Evolutionary conservation across 2,113 vertebrate genomes (phyloP).

Genomic region (Tupaia chinensis): DNA sequence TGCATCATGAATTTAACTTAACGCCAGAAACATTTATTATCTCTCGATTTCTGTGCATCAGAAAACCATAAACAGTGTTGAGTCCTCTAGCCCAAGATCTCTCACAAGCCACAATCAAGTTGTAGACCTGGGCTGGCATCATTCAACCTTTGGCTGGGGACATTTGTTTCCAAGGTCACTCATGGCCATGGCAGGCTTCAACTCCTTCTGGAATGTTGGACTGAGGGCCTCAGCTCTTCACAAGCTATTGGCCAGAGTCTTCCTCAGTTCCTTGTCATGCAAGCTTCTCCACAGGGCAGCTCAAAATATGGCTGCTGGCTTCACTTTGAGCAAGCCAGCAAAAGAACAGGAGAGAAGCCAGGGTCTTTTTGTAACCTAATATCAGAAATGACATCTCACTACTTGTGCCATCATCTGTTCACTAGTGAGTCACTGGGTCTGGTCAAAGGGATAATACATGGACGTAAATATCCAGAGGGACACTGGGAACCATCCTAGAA

Average conservation of each 20-base stretch:
- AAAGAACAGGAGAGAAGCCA: not conserved
- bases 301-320: not conserved
- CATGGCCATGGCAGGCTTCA: not conserved
- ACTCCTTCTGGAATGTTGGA: not conserved
- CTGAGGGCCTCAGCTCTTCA: not conserved
- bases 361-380: not conserved
- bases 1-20: not conserved
- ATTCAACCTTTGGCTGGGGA: not conserved
- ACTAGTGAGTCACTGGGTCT: not conserved
- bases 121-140: not conserved
- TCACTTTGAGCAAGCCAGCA: not conserved
- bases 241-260: not conserved
- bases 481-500: not conserved
- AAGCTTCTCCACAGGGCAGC: not conserved
- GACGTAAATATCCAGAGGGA: not conserved
- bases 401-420: not conserved
- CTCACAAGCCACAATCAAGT: not conserved
- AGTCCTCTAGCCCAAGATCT: not conserved
- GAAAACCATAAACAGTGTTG: not conserved
- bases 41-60: not conserved
- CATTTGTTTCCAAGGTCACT: not conserved
- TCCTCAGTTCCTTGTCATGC: not conserved
- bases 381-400: not conserved
- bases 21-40: not conserved
- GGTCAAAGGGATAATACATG: not conserved